These are phyloP conservation scores for Drosophila siamana DNA, from an alignment of 2,888 invertebrate species.

Conservation along the genomic window DNA sequence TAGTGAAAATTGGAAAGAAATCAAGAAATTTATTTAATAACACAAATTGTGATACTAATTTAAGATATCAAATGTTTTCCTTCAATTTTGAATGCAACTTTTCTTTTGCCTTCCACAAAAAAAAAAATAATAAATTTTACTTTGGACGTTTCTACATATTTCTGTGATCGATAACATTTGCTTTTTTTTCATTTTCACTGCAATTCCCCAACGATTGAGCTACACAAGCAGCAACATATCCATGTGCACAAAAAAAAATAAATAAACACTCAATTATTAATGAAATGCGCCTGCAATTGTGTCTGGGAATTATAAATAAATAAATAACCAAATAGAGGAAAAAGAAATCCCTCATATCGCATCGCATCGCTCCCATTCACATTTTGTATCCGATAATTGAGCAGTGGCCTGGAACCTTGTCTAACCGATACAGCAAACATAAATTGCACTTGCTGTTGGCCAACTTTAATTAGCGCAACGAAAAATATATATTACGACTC, in stretches of 20 bases:
- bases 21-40: no score
- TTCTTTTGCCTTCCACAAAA: no score
- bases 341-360: slow-evolving; percentile 6
- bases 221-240: neutral
- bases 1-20: no score
- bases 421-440: slow-evolving; percentile 18
- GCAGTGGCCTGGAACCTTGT: slow-evolving; percentile 16
- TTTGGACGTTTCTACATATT: no score
- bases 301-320: neutral
- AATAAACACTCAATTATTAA: slow-evolving; percentile 2
- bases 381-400: slow-evolving; percentile 8
- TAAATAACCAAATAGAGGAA: neutral
- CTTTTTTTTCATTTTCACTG: neutral
- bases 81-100: no score
- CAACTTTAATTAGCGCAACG: slow-evolving; percentile 44
- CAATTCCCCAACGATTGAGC: neutral
- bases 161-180: no score
- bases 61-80: no score
- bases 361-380: neutral
- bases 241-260: neutral
- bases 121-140: no score
- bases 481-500: slow-evolving; percentile 12
- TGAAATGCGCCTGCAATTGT: neutral
- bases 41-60: no score
- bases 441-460: slow-evolving; percentile 43